These are phyloP conservation scores for Pycnonotus jocosus DNA, from an alignment of 2,113 vertebrate genomes.

Conservation along the genomic window DNA sequence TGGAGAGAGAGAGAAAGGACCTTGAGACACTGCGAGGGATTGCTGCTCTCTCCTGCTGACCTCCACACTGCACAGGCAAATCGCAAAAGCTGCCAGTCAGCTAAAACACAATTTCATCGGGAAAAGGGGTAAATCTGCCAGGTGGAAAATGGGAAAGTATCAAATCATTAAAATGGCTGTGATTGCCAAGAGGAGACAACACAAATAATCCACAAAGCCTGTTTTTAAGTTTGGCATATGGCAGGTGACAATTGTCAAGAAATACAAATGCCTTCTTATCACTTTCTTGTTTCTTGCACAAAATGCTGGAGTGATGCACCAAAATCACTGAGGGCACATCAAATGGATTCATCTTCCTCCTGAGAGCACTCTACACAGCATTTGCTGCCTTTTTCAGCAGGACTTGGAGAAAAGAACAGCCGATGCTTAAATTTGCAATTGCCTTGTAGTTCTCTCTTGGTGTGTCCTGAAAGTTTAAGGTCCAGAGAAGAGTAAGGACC, in stretches of 20 bases:
- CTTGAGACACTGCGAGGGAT: neutral
- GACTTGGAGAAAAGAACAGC: neutral
- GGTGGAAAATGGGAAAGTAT: neutral
- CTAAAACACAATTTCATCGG: neutral
- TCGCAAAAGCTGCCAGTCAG: neutral
- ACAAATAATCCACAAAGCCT: neutral
- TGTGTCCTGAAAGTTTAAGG: rapidly evolving
- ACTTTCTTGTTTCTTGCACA: neutral
- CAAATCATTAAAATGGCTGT: neutral
- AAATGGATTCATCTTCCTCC: neutral
- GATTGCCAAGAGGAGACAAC: neutral
- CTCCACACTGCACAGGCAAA: neutral
- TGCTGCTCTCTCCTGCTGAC: neutral
- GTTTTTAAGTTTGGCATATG: neutral
- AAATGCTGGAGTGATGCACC: neutral
- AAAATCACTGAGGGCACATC: neutral
- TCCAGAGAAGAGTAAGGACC: neutral
- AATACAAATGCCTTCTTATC: neutral
- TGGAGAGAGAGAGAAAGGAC: neutral
- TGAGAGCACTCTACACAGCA: neutral
- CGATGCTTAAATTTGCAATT: neutral
- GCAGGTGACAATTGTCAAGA: neutral
- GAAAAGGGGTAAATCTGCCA: neutral
- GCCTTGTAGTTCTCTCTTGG: neutral
- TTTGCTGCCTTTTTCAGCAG: neutral